These are phyloP conservation scores for Nudaria mundana DNA, from an alignment of 2,888 invertebrate genomes.

Conservation along the genomic window DNA sequence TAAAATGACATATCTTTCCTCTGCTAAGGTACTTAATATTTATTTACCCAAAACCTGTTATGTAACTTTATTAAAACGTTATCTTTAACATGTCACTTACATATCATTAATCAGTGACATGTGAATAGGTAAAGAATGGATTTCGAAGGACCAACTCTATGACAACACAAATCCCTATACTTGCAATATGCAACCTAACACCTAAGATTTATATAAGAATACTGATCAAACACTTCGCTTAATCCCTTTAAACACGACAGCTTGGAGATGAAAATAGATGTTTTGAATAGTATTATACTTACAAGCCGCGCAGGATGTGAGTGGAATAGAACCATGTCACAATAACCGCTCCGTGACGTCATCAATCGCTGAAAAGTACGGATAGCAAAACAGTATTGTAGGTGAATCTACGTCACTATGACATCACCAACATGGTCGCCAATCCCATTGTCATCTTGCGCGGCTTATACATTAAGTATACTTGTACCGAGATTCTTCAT, in stretches of 20 bases:
- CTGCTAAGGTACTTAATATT: too few relatives aligned
- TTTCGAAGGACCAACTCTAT: constrained; percentile 53
- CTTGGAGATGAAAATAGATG: constrained; percentile 25
- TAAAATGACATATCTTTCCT: too few relatives aligned
- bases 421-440: too few relatives aligned
- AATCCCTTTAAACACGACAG: constrained; percentile 41
- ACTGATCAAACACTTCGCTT: constrained; percentile 40
- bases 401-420: too few relatives aligned
- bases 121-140: constrained; percentile 58
- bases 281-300: background rate
- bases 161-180: constrained; percentile 46
- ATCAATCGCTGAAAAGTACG: too few relatives aligned
- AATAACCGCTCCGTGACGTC: too few relatives aligned
- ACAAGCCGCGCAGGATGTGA: too few relatives aligned
- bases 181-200: constrained; percentile 55
- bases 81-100: background rate
- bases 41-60: too few relatives aligned
- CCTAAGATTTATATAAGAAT: constrained; percentile 38
- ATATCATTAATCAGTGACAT: constrained; percentile 26
- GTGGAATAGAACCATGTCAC: too few relatives aligned
- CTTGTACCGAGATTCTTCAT: background rate
- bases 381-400: too few relatives aligned
- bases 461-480: too few relatives aligned
- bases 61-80: background rate
- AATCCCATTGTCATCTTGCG: too few relatives aligned